These are phyloP conservation scores for Phaetusa simplex DNA, from an alignment of 2,113 vertebrate species.

Conservation along the genomic window DNA sequence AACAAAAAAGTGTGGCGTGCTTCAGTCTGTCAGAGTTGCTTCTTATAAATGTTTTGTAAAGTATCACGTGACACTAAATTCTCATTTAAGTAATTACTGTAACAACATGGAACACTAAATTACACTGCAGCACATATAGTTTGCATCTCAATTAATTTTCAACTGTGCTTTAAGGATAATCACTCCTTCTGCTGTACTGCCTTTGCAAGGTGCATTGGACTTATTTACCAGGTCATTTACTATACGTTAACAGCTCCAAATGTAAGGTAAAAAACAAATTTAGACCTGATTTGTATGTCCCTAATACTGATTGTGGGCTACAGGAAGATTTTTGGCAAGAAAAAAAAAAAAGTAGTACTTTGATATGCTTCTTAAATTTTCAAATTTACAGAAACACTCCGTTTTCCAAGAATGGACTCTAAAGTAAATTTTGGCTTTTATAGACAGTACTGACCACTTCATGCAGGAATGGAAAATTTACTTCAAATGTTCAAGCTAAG, in stretches of 20 bases:
- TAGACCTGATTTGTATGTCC: neutral
- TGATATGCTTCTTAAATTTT: neutral
- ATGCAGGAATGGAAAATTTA: neutral
- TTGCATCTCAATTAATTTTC: slow-evolving; percentile 29
- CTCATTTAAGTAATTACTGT: neutral
- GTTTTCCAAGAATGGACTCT: neutral
- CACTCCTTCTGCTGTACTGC: neutral
- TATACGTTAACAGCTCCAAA: neutral
- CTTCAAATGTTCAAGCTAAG: neutral
- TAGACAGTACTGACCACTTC: neutral
- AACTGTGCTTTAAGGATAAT: slow-evolving; percentile 32
- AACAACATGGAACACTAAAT: neutral
- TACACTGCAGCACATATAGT: neutral
- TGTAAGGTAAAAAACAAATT: neutral
- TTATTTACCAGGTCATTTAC: slow-evolving; percentile 26
- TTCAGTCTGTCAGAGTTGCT: neutral
- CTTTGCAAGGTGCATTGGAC: slow-evolving; percentile 14
- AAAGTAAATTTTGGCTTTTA: neutral
- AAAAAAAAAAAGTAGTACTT: neutral
- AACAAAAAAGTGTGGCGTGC: neutral
- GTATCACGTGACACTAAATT: neutral
- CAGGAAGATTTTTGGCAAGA: neutral
- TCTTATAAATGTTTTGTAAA: neutral
- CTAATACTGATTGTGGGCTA: neutral
- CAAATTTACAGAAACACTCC: neutral